A percentile compares a stretch with the other conserved stretches of the same genome.
These are phyloP conservation scores for Rhinichthys osculus DNA, from an alignment of 2,797 vertebrate genomes.

Conservation along the genomic window DNA sequence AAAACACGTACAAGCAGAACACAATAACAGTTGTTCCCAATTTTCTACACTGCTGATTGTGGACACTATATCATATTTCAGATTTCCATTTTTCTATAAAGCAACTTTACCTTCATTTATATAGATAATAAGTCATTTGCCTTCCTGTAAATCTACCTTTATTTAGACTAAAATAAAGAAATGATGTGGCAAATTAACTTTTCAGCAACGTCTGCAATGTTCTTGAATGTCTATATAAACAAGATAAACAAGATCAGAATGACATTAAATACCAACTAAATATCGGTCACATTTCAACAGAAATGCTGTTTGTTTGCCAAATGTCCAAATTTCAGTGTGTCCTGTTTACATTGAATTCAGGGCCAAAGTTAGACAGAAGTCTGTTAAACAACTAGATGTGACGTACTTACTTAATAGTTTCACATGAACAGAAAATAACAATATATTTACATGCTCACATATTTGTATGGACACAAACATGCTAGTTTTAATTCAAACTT, in stretches of 20 bases:
- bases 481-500: conserved; percentile 1
- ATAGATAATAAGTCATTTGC: not conserved
- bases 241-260: not conserved
- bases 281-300: not conserved
- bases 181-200: not conserved
- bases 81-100: not conserved
- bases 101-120: not conserved
- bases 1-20: too few species aligned
- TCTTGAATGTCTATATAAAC: not conserved
- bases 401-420: not conserved
- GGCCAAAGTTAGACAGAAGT: conserved; percentile 12
- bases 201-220: not conserved
- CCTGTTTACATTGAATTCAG: conserved; percentile 12
- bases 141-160: not conserved
- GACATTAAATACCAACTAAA: not conserved
- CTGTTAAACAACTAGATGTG: not conserved
- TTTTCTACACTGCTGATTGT: not conserved
- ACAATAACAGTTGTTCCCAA: not conserved
- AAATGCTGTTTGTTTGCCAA: conserved; percentile 3
- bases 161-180: not conserved
- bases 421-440: not conserved
- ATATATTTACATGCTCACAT: not conserved
- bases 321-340: not conserved
- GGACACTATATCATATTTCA: not conserved
- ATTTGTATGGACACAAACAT: not conserved